These are phyloP conservation scores for Urocitellus parryii DNA, from an alignment of 2,113 vertebrate species.

Conservation along the genomic window DNA sequence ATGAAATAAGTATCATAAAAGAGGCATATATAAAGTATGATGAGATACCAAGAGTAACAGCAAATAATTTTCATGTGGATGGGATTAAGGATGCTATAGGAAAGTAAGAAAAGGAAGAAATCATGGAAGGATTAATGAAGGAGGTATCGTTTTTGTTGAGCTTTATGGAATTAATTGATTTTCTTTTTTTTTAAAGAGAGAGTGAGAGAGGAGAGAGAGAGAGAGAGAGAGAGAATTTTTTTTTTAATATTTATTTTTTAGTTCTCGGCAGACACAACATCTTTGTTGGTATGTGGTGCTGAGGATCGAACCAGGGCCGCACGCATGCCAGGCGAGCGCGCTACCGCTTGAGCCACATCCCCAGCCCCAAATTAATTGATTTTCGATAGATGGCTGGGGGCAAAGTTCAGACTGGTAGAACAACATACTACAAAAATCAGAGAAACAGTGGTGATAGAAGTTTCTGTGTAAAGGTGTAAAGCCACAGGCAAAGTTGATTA, in stretches of 20 bases:
- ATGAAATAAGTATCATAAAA: background rate
- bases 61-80: background rate
- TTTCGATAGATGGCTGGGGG: background rate
- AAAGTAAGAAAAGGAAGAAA: background rate
- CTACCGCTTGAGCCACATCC: too few relatives aligned
- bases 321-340: too few relatives aligned
- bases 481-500: background rate
- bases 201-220: too few relatives aligned
- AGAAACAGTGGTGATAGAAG: background rate
- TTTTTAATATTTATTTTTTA: too few relatives aligned
- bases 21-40: background rate
- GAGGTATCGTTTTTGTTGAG: background rate
- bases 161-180: constrained; percentile 15
- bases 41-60: constrained; percentile 9
- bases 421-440: background rate
- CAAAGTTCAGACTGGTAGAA: constrained; percentile 23
- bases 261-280: too few relatives aligned
- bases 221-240: too few relatives aligned
- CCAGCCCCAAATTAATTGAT: background rate
- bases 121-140: background rate
- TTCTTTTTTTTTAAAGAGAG: too few relatives aligned
- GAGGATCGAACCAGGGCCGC: too few relatives aligned
- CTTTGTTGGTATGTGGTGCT: too few relatives aligned
- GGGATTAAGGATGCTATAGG: background rate
- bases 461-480: constrained; percentile 47